Conservation (phyloP, 2,797 vertebrate genomes). For the Enteromius thamalakanensis region DNA sequence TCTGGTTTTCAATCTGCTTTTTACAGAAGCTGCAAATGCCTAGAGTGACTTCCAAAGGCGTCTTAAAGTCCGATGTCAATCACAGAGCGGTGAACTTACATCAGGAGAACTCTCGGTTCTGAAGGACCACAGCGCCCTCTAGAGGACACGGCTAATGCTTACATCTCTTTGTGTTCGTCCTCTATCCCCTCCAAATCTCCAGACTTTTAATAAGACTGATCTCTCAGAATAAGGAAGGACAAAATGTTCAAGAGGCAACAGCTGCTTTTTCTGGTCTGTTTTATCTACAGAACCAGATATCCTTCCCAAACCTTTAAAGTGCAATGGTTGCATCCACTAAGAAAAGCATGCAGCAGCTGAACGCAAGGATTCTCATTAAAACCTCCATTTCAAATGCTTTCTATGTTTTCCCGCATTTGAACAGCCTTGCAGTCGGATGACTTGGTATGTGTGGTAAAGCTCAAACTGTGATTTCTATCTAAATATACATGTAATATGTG, state of each 20-base stretch:
- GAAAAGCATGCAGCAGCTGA: constrained; percentile 17
- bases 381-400: constrained; percentile 22
- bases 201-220: constrained; percentile 19
- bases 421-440: not conserved
- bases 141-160: constrained; percentile 62
- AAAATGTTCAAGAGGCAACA: not conserved
- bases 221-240: not conserved
- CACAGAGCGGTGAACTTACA: constrained; percentile 44
- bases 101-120: constrained; percentile 19
- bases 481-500: not conserved
- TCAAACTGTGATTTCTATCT: constrained; percentile 5
- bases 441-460: not conserved
- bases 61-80: not conserved
- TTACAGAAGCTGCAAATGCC: constrained; percentile 65
- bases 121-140: constrained; percentile 70
- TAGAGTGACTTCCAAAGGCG: constrained; percentile 54
- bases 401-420: not conserved
- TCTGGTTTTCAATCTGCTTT: constrained; percentile 6
- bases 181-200: constrained; percentile 21
- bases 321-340: not conserved
- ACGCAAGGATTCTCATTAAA: not conserved
- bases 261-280: constrained; percentile 15
- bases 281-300: constrained; percentile 11
- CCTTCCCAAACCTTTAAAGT: constrained; percentile 12
- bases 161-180: constrained; percentile 42